Conservation (phyloP, 2,113 vertebrate genomes). For the Montifringilla adamsi region DNA sequence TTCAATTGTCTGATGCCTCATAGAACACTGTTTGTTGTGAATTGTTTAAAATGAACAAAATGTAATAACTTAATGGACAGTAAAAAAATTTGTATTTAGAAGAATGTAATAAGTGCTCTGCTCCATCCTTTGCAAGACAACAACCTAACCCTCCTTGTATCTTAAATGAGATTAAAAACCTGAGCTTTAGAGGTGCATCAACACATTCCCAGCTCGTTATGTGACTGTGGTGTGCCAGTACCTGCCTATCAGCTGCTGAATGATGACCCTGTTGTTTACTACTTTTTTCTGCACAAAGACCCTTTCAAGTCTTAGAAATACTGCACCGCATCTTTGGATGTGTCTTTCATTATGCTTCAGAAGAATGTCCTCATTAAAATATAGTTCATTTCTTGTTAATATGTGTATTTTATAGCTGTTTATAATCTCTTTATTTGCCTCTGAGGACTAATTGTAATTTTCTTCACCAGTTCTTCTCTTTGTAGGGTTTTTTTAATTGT, state of each 20-base stretch:
- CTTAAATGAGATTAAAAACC: neutral
- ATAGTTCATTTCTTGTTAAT: neutral
- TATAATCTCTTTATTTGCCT: neutral
- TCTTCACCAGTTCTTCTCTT: neutral
- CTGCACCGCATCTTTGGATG: neutral
- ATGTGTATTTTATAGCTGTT: neutral
- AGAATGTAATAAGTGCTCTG: neutral
- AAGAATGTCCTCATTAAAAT: neutral
- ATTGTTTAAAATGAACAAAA: slow-evolving; percentile 23
- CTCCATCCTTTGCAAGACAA: neutral
- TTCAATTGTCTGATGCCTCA: neutral
- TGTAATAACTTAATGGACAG: neutral
- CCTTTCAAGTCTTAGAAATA: neutral
- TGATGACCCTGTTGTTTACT: neutral
- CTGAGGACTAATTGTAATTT: neutral
- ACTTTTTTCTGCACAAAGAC: neutral
- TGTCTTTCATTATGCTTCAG: neutral
- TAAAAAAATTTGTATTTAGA: slow-evolving; percentile 1
- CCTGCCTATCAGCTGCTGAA: neutral
- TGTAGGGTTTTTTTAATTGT: neutral
- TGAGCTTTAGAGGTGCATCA: neutral
- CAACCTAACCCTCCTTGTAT: neutral
- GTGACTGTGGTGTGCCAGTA: neutral
- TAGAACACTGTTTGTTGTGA: neutral
- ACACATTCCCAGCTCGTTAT: neutral